Evolutionary conservation across 1,140 invertebrate species (phyloP).

Genomic region (Lepidostoma basale): DNA sequence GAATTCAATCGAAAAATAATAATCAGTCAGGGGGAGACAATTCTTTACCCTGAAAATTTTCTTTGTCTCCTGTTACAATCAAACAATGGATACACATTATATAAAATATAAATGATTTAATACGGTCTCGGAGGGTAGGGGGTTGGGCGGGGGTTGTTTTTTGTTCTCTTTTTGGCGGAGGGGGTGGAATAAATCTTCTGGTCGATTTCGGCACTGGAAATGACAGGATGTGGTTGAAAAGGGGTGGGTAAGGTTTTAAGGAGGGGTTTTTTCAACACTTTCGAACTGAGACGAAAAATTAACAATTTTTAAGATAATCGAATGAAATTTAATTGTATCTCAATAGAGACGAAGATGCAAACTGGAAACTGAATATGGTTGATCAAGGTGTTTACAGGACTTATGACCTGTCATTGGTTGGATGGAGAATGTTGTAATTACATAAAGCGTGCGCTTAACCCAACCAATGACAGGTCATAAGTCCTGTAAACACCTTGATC

Average conservation of each 20-base stretch:
- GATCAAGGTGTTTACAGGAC: no score
- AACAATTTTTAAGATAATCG: no score
- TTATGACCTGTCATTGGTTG: no score
- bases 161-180: conserved; percentile 14
- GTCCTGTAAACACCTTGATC: no score
- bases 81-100: conserved; percentile 46
- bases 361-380: no score
- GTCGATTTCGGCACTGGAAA: conserved; percentile 43
- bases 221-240: conserved; percentile 44
- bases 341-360: no score
- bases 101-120: conserved; percentile 46
- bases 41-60: conserved; percentile 40
- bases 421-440: no score
- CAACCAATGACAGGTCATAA: no score
- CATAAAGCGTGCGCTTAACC: no score
- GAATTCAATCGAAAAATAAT: conserved; percentile 33
- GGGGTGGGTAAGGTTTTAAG: conserved; percentile 23
- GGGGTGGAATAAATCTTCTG: conserved; percentile 44
- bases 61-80: conserved; percentile 42
- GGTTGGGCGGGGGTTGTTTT: conserved; percentile 18
- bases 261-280: conserved; percentile 19
- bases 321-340: no score
- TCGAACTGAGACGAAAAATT: neutral
- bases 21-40: conserved; percentile 6
- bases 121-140: conserved; percentile 23